phyloP scores from a whole-genome alignment of 2,888 invertebrate genomes.

The Sepiola atlantica region DNA sequence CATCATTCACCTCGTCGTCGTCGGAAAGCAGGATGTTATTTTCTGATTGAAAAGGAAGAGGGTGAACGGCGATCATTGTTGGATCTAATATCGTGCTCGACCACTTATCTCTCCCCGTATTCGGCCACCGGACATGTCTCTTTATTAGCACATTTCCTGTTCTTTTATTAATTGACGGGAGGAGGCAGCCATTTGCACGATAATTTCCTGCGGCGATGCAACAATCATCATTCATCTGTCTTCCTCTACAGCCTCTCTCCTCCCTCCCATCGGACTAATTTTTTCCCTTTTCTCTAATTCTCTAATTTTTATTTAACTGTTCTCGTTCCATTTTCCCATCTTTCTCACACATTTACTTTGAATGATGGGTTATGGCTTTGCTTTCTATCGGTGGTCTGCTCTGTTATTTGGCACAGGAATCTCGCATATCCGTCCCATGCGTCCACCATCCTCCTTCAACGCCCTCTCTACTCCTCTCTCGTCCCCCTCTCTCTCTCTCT shows the following conservation, averaged over 20 bases:
- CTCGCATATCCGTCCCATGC: too few species aligned
- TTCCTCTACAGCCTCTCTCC: background rate
- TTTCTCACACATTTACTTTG: too few species aligned
- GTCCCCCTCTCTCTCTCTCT: too few species aligned
- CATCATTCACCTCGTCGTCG: background rate
- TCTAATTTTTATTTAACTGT: too few species aligned
- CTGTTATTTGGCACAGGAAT: too few species aligned
- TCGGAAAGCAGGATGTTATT: background rate
- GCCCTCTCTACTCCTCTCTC: too few species aligned
- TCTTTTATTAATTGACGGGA: background rate
- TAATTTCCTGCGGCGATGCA: background rate
- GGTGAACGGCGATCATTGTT: background rate
- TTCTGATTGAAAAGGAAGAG: slow-evolving; percentile 36
- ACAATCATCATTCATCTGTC: background rate
- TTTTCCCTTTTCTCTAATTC: too few species aligned
- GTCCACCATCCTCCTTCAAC: too few species aligned
- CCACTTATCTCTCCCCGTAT: background rate
- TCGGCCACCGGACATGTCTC: slow-evolving; percentile 47
- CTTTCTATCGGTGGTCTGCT: too few species aligned
- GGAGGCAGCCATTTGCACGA: slow-evolving; percentile 18
- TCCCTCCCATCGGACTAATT: too few species aligned
- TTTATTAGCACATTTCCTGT: background rate
- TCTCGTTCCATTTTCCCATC: too few species aligned
- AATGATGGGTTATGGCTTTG: too few species aligned
- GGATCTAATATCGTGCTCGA: background rate